Evolutionary conservation across 2,797 vertebrate genomes (phyloP), one percentile per base, ranked within the genome.

Genomic region (Paratrypauchen microcephalus): DNA sequence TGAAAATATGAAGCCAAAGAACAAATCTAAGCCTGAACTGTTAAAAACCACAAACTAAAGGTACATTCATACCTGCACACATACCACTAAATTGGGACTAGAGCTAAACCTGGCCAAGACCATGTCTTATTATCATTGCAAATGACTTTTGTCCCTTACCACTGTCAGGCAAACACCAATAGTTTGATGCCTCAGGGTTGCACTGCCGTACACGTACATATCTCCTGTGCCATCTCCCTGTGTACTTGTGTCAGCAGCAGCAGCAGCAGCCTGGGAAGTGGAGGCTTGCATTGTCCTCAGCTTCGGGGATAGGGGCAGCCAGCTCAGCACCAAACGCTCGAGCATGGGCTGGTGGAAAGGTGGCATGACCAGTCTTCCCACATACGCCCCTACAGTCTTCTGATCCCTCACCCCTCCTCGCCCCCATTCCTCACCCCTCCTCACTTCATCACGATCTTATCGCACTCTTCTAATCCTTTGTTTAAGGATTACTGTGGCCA

Each of bases 241-340:
- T 86, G 82, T 70, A 82, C 84, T 90, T 87, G 87, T 85, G 90
- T 92, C 90, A 91, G 90, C 90, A 91, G 71, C 90, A 91, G 90
- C 90, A 91, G 71, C 39, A 68, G 73, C 81, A 82, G 75, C 88
- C 80, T 92, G 91, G 90, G 90, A 89, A 92, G 91, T 81, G 79
- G 82, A 85, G 87, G 86, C 80, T 13, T 83, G 81, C 80, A 83
- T 39, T n/a, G 80, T 86, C 88, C 82, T 81, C 88, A 90, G 90
- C 84, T 76, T 77, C 72, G 60, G 67, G 77, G 76, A 92, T 90
- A 88, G 78, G 89, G 89, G 88, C 71, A 69, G 79, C 76, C 76
- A 70, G 68, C 74, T 84, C 83, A 72, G 73, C 84, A 83, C 85
- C 86, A 83, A 88, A 88, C 83, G 75, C 66, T 71, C 64, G 30